phyloP scores from a whole-genome alignment of 2,113 vertebrate species.

The Petrocephalus zakoni region DNA sequence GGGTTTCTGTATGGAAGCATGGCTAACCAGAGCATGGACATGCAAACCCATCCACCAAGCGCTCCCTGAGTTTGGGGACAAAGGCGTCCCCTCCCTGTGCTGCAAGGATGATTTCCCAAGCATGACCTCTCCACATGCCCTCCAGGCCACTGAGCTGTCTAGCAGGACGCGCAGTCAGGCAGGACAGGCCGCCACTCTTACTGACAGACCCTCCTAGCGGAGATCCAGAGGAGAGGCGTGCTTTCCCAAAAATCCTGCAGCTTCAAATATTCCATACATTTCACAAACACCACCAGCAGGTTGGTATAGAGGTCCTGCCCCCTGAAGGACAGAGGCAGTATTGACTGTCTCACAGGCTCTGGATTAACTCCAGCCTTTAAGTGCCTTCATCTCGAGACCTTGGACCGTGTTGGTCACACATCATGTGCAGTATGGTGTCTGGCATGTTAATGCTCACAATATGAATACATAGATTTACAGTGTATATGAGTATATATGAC shows the following conservation, averaged over 20 bases:
- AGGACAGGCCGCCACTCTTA: too few relatives aligned
- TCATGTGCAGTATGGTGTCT: neutral
- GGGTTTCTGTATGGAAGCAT: constrained; percentile 30
- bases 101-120: neutral
- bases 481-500: neutral
- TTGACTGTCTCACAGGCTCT: neutral
- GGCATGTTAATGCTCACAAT: neutral
- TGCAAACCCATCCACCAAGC: neutral
- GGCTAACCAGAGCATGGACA: neutral
- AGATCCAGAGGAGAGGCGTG: neutral
- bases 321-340: neutral
- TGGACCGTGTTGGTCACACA: neutral
- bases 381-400: neutral
- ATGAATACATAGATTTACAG: neutral
- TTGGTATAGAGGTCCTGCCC: neutral
- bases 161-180: neutral
- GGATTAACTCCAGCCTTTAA: neutral
- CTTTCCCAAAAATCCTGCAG: neutral
- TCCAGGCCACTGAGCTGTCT: neutral
- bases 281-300: neutral
- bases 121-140: neutral
- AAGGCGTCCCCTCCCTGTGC: neutral
- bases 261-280: neutral
- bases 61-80: neutral
- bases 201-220: neutral